phyloP scores from a whole-genome alignment of 2,113 vertebrate species.

The human (Homo sapiens) region DNA sequence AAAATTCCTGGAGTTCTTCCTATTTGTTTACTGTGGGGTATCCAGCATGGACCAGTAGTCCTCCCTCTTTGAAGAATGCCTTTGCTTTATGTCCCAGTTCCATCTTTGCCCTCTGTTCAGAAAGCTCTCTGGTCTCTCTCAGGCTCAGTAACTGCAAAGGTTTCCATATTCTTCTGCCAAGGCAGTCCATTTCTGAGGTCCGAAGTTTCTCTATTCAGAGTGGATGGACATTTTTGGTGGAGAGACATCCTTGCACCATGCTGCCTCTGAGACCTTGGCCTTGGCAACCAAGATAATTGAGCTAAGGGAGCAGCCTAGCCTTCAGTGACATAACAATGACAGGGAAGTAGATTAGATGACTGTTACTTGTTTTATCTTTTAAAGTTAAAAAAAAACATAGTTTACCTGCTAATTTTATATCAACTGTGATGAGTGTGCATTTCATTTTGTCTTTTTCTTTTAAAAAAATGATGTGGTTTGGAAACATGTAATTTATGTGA shows the following conservation, averaged over 20 bases:
- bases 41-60: accelerated
- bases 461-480: neutral
- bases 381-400: neutral
- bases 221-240: neutral
- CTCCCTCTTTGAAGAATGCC: neutral
- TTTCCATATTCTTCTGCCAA: neutral
- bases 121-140: neutral
- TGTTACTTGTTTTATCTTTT: neutral
- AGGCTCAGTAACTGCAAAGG: neutral
- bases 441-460: neutral
- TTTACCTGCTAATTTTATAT: neutral
- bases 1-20: neutral
- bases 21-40: neutral
- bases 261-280: neutral
- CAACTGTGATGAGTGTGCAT: neutral
- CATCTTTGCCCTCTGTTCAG: neutral
- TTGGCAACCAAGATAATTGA: neutral
- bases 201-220: neutral
- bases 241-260: neutral
- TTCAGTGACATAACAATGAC: neutral
- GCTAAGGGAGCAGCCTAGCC: neutral
- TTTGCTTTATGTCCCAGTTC: neutral
- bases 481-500: neutral
- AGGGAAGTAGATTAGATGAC: neutral
- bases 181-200: neutral